Conservation (phyloP, 2,888 invertebrate genomes). For the Platypus cylindrus region DNA sequence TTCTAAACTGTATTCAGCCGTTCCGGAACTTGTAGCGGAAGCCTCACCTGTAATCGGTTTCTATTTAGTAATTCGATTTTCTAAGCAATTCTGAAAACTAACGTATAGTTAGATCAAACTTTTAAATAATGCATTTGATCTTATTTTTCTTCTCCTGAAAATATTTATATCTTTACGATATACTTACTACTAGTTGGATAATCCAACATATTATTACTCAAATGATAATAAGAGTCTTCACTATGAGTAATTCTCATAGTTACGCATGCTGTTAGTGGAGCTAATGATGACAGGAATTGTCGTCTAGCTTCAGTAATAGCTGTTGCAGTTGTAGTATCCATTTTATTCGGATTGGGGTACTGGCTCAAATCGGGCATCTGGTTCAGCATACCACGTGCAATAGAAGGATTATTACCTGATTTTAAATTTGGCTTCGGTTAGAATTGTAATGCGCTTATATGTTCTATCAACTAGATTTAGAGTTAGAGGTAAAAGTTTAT, state of each 20-base stretch:
- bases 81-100: constrained; percentile 1
- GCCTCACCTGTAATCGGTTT: constrained; percentile 13
- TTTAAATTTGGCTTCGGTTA: background rate
- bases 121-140: no score
- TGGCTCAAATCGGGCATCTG: constrained; percentile 11
- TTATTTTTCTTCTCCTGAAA: no score
- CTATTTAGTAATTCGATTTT: no score
- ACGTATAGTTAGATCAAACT: no score
- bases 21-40: constrained; percentile 46
- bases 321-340: constrained; percentile 24
- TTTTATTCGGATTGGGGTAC: constrained; percentile 10
- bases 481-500: no score
- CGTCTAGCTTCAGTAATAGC: constrained; percentile 48
- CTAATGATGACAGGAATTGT: constrained; percentile 67
- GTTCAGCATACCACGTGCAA: no score
- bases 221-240: constrained; percentile 48
- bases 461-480: no score
- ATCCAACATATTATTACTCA: constrained; percentile 32
- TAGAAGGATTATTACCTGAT: background rate
- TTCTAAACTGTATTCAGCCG: constrained; percentile 56
- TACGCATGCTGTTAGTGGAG: constrained; percentile 68
- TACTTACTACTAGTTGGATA: no score
- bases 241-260: constrained; percentile 23
- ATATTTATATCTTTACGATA: no score
- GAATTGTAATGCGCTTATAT: no score